Percentiles rank a stretch among this genome's conserved stretches.
Evolutionary conservation across 2,113 vertebrate species (phyloP).

Genomic region (Epinephelus lanceolatus): DNA sequence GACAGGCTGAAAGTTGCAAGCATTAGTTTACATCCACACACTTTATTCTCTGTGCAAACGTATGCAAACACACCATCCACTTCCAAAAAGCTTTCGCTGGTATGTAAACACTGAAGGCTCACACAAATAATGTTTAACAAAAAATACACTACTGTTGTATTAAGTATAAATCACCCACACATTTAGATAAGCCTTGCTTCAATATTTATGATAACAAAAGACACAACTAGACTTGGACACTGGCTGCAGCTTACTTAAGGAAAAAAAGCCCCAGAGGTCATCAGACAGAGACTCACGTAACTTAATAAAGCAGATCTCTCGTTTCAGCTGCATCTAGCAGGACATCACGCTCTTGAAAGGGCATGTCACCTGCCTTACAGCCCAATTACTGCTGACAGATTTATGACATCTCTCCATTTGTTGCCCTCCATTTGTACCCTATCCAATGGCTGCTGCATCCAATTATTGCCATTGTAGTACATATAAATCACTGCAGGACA

Average conservation of each 20-base stretch:
- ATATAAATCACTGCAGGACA: constrained; percentile 21
- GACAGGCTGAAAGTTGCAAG: background rate
- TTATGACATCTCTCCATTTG: constrained; percentile 20
- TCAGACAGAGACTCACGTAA: background rate
- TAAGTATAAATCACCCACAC: background rate
- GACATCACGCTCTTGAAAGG: background rate
- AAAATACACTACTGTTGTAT: background rate
- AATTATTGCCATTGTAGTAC: constrained; percentile 9
- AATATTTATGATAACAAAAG: background rate
- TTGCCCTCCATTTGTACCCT: background rate
- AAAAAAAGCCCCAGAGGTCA: background rate
- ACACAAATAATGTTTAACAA: background rate
- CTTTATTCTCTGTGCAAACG: background rate
- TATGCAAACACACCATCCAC: background rate
- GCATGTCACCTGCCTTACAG: constrained; percentile 8
- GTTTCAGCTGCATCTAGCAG: background rate
- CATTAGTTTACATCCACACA: constrained; percentile 16
- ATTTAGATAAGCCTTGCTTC: background rate
- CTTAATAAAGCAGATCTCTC: background rate
- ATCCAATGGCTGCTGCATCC: constrained; percentile 12
- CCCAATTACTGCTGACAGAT: constrained; percentile 38
- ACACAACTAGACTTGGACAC: background rate
- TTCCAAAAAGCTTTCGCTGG: constrained; percentile 1
- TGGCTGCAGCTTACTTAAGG: background rate
- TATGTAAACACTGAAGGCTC: constrained; percentile 4